Evolutionary conservation across 23 tunicate genomes (phyloP), one percentile per base, ranked within the genome.

Genomic region (Trididemnum nubilum): DNA sequence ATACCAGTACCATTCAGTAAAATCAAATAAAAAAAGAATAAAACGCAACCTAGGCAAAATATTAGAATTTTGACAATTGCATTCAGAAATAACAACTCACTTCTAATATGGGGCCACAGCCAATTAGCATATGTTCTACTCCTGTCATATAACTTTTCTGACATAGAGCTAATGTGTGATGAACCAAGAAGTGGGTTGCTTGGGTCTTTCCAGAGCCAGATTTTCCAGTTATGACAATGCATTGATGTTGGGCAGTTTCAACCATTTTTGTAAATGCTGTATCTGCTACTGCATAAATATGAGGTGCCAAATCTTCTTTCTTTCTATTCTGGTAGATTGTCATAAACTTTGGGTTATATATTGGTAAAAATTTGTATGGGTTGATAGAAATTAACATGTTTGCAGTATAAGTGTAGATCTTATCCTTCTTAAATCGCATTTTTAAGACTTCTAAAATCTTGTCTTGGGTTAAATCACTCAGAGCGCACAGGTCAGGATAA

Each of bases 201-300:
- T 87, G 92, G 25, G 92, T 87, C 51, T 87, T 87, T 29, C 92
- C 92, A 18, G 92, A 81, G n/a, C 92, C 92, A 26, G 92, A 87
- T 59, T 87, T 87, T 23, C 92, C 92, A 35, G 92, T 87, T 1
- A 87, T 87, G 21, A 87, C 92, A 50, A 87, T 73, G 61, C 86
- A 87, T 54, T 87, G 92, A 66, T 87, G 64, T 61, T 81, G 60
- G 31, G 73, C 33, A 36, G 75, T n/a, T 37, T 73, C 69, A 58
- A 81, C 83, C 92, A 87, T 87, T 81, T 51, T 81, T n/a, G 78
- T 40, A 36, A 87, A 81, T 2, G 86, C 92, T 28, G 82, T 35
- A 65, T 87, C 92, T 25, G 92, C 92, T 22, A 87, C 61, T n/a
- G 92, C 92, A 74, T 87, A 87, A 38, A 87, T 87, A 29, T 87